Base-by-base conservation (phyloP, 1,140 invertebrate genomes). In the Wasmannia auropunctata region DNA sequence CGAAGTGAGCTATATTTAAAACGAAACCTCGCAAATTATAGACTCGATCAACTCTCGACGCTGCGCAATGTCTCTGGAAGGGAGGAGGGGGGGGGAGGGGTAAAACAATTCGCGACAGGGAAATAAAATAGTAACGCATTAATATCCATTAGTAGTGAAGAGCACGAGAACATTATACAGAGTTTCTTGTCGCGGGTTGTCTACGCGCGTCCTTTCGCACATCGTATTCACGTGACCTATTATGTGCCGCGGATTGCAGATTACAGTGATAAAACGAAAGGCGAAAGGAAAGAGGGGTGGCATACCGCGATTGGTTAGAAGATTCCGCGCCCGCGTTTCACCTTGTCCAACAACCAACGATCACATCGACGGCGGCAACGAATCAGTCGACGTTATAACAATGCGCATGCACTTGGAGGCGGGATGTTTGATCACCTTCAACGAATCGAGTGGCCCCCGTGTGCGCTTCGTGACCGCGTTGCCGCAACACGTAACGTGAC, bases 401-500 rank as follows among this genome's bases (percentile, higher is more conserved):
- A 11, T 58, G 86, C 89, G 89, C 89, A 90, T 89, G 89, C 28
- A 62, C 74, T 37, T 5, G 65, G 49, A 40, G 89, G 89, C 89
- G 89, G 87, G 75, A 46, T 22, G 74, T 49, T 74, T 77, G 7
- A 22, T 75, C 8, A 19, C 19, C 34, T 22, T 19, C 40, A 31
- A 65, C 88, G 87, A 90, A 89, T 90, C 65, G 69, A 51, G 25
- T 31, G 49, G 43, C 28, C 14, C 58, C 67, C 28, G 28, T 40
- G 25, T 65, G 8, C 37, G 8, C 34, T 65, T 11, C n/a, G 28
- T 43, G 31, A 65, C 60, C 63, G 63, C 56, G 54, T 75, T 63
- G 85, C 40, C 51, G 43, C 51, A 89, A 56, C 87, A 89, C 63
- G 76, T 89, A 85, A 89, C 63, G 46, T 10, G 87, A 86, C 63